Evolutionary conservation across 2,113 vertebrate genomes (phyloP).

Genomic region (Cinclus mexicanus): DNA sequence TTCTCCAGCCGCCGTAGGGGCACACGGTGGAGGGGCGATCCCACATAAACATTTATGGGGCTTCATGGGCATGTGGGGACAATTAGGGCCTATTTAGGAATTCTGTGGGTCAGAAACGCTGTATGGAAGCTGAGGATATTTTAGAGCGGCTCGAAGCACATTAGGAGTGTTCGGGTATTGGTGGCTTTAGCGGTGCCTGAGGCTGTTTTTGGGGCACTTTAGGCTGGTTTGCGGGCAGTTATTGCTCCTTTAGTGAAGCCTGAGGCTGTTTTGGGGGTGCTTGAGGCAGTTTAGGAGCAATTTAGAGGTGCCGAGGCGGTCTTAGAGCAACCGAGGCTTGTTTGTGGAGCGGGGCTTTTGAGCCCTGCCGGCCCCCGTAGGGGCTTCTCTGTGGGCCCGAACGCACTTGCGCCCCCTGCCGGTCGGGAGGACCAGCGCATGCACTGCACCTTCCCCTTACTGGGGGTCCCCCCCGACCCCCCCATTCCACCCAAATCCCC

Average conservation of each 20-base stretch:
- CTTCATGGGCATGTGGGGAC: accelerated
- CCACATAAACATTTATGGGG: accelerated
- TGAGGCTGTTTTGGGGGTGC: too few species aligned
- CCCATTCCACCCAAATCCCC: too few species aligned
- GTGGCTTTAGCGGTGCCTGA: too few species aligned
- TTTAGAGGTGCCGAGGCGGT: background rate
- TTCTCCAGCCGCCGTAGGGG: background rate
- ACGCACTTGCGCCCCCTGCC: background rate
- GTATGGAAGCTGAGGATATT: too few species aligned
- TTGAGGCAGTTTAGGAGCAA: too few species aligned
- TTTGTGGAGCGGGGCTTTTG: background rate
- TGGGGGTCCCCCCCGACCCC: too few species aligned
- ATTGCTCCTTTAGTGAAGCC: background rate
- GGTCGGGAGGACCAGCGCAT: background rate
- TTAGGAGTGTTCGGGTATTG: background rate
- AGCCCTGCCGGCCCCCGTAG: background rate
- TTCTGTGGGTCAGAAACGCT: background rate
- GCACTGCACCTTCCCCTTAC: background rate
- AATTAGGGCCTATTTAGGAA: accelerated
- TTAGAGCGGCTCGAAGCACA: too few species aligned
- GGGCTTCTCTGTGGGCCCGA: background rate
- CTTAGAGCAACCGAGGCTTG: too few species aligned
- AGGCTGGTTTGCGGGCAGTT: too few species aligned
- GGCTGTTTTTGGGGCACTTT: too few species aligned
- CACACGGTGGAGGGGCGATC: accelerated